Conservation (phyloP, 2,888 invertebrate species). For the Dryobotodes eremita region DNA sequence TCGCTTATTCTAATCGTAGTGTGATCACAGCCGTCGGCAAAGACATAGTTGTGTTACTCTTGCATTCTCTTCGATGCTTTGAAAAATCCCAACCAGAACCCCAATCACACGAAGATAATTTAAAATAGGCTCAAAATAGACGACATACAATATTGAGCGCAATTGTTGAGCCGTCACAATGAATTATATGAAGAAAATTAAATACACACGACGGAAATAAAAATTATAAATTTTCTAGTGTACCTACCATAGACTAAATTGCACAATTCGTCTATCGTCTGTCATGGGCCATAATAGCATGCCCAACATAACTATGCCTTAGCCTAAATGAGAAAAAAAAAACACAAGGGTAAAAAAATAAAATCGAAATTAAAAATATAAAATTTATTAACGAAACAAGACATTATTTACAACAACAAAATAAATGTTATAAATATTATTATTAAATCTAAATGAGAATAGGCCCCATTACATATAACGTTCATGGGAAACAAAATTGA, state of each 20-base stretch:
- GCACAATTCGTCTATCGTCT: neutral
- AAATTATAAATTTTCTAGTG: neutral
- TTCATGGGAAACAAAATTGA: conserved; percentile 50
- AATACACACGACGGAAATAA: neutral
- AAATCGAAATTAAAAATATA: conserved; percentile 81
- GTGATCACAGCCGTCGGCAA: neutral
- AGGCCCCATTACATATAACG: conserved; percentile 70
- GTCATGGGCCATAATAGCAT: neutral
- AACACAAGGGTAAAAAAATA: conserved; percentile 73
- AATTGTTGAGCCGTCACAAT: conserved; percentile 5
- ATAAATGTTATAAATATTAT: conserved; percentile 77
- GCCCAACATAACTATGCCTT: conserved; percentile 63
- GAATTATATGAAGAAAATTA: neutral
- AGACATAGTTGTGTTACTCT: conserved; percentile 33
- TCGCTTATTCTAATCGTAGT: conserved; percentile 36
- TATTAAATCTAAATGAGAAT: conserved; percentile 79
- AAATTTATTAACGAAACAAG: conserved; percentile 87
- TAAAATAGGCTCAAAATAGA: neutral
- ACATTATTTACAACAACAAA: conserved; percentile 86
- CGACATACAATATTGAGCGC: neutral
- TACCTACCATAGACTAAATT: conserved; percentile 15
- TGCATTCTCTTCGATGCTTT: neutral
- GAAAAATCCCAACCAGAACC: neutral
- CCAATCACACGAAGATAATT: neutral
- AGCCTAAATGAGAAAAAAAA: conserved; percentile 51